These are phyloP conservation scores for Trididemnum clinides DNA, from an alignment of 23 tunicate genomes.

Conservation along the genomic window DNA sequence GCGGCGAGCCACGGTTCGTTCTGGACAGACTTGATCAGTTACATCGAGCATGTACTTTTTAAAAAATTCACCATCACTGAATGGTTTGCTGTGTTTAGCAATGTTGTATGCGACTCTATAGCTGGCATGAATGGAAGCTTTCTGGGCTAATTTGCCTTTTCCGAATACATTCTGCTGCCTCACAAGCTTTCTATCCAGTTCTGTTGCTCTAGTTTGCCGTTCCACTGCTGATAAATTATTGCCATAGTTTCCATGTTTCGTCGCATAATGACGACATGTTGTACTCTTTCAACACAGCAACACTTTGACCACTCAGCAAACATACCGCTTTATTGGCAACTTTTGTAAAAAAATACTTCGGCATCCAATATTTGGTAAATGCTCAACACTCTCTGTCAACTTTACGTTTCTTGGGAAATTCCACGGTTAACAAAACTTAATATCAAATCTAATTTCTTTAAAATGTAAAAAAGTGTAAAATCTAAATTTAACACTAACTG, in stretches of 20 bases:
- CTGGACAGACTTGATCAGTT: conserved; percentile 68
- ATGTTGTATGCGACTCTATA: conserved; percentile 66
- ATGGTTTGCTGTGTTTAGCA: conserved; percentile 76
- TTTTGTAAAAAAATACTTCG: conserved; percentile 67
- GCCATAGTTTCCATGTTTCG: conserved; percentile 64
- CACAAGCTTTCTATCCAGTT: conserved; percentile 65
- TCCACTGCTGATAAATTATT: conserved; percentile 72
- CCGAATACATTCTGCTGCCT: conserved; percentile 82
- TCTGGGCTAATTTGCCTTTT: conserved; percentile 69
- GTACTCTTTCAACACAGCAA: conserved; percentile 76
- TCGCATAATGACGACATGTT: conserved; percentile 67
- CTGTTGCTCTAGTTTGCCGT: conserved; percentile 77
- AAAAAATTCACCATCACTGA: conserved; percentile 48
- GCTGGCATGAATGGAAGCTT: conserved; percentile 77
- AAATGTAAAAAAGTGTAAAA: background rate
- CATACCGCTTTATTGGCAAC: conserved; percentile 58
- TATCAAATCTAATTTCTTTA: conserved; percentile 3
- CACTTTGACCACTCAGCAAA: conserved; percentile 45
- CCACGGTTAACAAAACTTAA: conserved; percentile 38
- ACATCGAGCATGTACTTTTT: conserved; percentile 56
- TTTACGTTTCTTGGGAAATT: conserved; percentile 76
- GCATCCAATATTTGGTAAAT: conserved; percentile 77
- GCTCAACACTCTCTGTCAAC: conserved; percentile 80
- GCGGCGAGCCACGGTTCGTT: conserved; percentile 93
- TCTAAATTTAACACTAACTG: background rate